Percentiles rank a stretch among this genome's conserved stretches.
phyloP scores from a whole-genome alignment of 2,113 vertebrate species.

The Typhlomys cinereus region DNA sequence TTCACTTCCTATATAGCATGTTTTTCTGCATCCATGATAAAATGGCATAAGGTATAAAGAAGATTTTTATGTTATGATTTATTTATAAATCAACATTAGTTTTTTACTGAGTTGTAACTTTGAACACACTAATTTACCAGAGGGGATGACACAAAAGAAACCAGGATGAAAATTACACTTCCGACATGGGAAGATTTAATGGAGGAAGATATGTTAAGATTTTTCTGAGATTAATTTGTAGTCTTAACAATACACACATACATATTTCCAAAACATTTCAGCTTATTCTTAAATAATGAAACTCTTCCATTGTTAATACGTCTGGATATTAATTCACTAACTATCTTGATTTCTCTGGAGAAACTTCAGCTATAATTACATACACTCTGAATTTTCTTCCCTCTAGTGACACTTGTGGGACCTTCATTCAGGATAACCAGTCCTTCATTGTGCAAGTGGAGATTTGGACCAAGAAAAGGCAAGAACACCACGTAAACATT shows the following conservation, averaged over 20 bases:
- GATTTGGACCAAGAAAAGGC: background rate
- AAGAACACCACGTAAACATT: background rate
- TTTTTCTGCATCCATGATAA: background rate
- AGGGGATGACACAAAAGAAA: background rate
- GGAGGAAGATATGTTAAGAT: fast-evolving
- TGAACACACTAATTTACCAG: background rate
- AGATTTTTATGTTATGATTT: background rate
- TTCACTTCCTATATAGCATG: background rate
- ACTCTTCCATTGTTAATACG: background rate
- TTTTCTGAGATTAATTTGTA: background rate
- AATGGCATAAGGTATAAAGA: background rate
- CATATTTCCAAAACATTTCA: background rate
- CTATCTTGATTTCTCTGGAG: background rate
- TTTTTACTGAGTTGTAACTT: slow-evolving; percentile 5
- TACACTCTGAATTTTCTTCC: background rate
- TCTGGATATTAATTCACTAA: background rate
- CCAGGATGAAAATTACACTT: background rate
- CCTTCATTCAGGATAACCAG: background rate
- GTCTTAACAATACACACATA: too few relatives aligned
- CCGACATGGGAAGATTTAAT: background rate
- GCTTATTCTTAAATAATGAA: background rate
- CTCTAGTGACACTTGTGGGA: background rate
- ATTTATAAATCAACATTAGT: background rate
- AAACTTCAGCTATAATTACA: background rate
- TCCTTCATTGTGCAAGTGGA: background rate